Evolutionary conservation across 1,140 invertebrate genomes (phyloP), one percentile per base, ranked within the genome.

Genomic region (Drosophila equinoxialis): DNA sequence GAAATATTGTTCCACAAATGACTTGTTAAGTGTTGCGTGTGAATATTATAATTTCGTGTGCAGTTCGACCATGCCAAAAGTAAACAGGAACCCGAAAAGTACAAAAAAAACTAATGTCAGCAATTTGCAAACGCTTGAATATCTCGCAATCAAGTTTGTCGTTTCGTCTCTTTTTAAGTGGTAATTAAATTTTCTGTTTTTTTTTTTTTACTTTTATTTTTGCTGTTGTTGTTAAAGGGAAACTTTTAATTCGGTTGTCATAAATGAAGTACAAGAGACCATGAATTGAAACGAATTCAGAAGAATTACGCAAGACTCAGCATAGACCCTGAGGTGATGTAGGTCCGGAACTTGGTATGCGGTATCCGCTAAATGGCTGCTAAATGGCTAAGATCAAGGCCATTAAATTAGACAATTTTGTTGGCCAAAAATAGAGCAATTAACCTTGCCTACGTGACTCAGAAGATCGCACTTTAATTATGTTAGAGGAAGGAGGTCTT

Each of bases 1-100:
- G 66, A 74, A 75, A 81, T 81, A 68, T 77, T 79, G 73, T 87
- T 65, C 62, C 70, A 79, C 83, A 86, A 87, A 83, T 87, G 83
- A 87, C 89, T 87, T 87, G 83, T 89, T 87, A 89, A 87, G 83
- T 87, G 80, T 87, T 89, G 84, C 84, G 84, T 87, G 84, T 87
- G 84, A 89, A 87, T 89, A 87, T 87, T 89, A 89, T 89, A 87
- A 84, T 87, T 87, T 89, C 77, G 80, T 87, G 84, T 80, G 79
- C 71, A 80, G 77, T 71, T 30, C 30, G 30, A 6, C 6, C 30
- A 30, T 30, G 30, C 30, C 30, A 30, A 30, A 65, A 67, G 26
- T 30, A 70, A 57, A 59, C 66, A 58, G 48, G 14, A 64, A 71
- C n/a, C 39, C 45, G 20, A 69, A 23, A 30, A 30, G 30, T 30